Percentiles rank a stretch among this genome's conserved stretches.
phyloP scores from a whole-genome alignment of 2,888 invertebrate genomes.

The Cantharis nigra region DNA sequence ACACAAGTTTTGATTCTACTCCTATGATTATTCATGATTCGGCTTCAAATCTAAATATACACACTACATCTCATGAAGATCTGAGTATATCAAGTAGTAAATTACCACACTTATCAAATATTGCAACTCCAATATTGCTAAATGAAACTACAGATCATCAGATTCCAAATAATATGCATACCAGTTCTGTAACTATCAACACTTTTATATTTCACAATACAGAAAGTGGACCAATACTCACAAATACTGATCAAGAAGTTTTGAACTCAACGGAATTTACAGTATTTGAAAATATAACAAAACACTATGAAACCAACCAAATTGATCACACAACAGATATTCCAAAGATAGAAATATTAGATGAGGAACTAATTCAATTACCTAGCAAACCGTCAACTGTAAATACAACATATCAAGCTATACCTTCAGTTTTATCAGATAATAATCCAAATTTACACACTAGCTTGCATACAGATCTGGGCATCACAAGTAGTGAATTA shows the following conservation, averaged over 20 bases:
- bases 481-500: not conserved
- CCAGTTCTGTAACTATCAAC: not conserved
- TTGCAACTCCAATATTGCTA: not conserved
- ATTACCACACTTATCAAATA: not conserved
- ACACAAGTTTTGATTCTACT: not conserved
- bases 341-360: not conserved
- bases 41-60: too few species aligned
- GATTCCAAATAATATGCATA: not conserved
- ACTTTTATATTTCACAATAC: not conserved
- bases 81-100: too few species aligned
- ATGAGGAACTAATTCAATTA: slow-evolving; percentile 5
- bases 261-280: not conserved
- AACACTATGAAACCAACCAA: not conserved
- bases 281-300: not conserved
- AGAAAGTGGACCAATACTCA: not conserved
- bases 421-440: not conserved
- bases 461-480: not conserved
- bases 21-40: too few species aligned
- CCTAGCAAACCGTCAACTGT: not conserved
- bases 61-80: too few species aligned
- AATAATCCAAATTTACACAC: not conserved
- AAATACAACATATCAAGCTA: not conserved
- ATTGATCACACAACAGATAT: not conserved
- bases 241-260: too few species aligned
- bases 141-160: not conserved